These are phyloP conservation scores for Prunella himalayana DNA, from an alignment of 2,113 vertebrate species.

Conservation along the genomic window DNA sequence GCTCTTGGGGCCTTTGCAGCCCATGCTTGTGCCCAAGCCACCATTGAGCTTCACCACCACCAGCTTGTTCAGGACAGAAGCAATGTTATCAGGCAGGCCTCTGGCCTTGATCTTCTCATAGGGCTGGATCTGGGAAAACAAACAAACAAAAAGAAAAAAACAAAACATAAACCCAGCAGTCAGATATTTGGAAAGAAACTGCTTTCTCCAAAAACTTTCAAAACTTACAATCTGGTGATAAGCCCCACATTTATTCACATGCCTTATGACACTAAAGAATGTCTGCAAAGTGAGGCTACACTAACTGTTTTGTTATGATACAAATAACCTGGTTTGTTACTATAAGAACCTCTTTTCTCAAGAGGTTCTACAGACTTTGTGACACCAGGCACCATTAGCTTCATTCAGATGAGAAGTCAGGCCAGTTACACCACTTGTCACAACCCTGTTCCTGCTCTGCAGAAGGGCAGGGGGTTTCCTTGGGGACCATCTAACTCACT, in stretches of 20 bases:
- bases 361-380: not conserved
- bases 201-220: not conserved
- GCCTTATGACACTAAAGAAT: not conserved
- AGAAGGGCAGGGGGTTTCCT: not conserved
- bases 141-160: not conserved
- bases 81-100: constrained; percentile 81
- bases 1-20: constrained; percentile 95
- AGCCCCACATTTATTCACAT: not conserved
- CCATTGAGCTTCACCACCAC: constrained; percentile 96
- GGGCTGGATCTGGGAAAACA: constrained; percentile 82
- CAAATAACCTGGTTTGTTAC: not conserved
- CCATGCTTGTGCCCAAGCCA: constrained; percentile 96
- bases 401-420: not conserved
- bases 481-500: not conserved
- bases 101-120: constrained; percentile 87
- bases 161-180: not conserved
- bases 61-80: constrained; percentile 87
- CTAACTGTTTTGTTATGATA: not conserved
- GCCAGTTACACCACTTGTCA: not conserved
- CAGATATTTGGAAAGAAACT: not conserved
- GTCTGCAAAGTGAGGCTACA: not conserved
- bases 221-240: not conserved
- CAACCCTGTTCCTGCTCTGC: not conserved
- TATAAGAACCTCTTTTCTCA: not conserved
- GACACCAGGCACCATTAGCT: not conserved